These are phyloP conservation scores for Chrysoperla carnea DNA, from an alignment of 1,140 invertebrate species.

Conservation along the genomic window DNA sequence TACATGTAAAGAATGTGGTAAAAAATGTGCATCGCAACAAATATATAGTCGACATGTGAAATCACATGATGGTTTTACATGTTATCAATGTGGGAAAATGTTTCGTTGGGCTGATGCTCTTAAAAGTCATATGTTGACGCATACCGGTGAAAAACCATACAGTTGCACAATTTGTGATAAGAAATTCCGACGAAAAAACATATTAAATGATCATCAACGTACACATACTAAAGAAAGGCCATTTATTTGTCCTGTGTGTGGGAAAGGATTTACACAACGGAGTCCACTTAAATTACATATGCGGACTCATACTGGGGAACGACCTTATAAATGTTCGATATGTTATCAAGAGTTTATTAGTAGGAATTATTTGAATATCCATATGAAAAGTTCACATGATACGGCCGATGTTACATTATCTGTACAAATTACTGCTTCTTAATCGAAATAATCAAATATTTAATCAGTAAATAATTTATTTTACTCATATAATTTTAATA, in stretches of 20 bases:
- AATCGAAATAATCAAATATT: no score
- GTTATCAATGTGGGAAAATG: conserved; percentile 18
- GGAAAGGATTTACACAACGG: neutral
- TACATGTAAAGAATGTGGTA: no score
- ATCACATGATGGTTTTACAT: conserved; percentile 7
- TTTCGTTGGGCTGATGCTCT: conserved; percentile 16
- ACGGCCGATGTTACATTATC: no score
- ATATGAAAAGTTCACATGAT: neutral
- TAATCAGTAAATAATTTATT: no score
- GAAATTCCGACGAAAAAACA: conserved; percentile 20
- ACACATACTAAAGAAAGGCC: conserved; percentile 14
- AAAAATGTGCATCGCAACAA: no score
- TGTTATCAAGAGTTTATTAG: neutral
- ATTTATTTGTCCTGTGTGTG: neutral
- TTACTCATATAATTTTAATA: no score
- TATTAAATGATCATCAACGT: conserved; percentile 35
- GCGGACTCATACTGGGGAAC: neutral
- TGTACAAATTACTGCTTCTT: no score
- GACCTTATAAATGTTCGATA: neutral
- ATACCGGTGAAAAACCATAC: conserved; percentile 9
- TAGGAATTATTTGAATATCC: neutral
- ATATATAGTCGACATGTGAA: no score
- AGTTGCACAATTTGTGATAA: conserved; percentile 9
- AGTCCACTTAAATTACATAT: neutral
- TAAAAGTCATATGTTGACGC: conserved; percentile 11